Percentiles rank a stretch among this genome's conserved stretches.
These are phyloP conservation scores for Plemyria rubiginata DNA, from an alignment of 2,888 invertebrate genomes.

Conservation along the genomic window DNA sequence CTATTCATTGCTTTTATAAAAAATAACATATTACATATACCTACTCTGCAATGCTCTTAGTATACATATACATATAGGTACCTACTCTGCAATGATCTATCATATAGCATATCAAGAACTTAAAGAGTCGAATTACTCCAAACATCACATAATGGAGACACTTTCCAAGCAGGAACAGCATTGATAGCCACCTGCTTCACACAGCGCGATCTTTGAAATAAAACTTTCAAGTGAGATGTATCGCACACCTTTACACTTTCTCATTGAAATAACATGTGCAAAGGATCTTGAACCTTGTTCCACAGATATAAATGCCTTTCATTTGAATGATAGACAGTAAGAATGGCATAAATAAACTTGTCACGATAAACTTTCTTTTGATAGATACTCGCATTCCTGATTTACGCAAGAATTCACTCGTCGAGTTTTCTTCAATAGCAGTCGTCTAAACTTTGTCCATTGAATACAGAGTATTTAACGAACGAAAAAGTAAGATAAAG, in stretches of 20 bases:
- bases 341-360: constrained; percentile 44
- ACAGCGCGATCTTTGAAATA: constrained; percentile 57
- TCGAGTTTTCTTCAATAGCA: constrained; percentile 64
- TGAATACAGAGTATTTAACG: constrained; percentile 45
- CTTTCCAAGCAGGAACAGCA: constrained; percentile 43
- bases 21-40: no score
- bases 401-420: constrained; percentile 66
- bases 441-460: constrained; percentile 62
- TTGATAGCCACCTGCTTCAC: constrained; percentile 50
- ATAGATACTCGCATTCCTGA: constrained; percentile 60
- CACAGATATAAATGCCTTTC: constrained; percentile 42
- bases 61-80: no score
- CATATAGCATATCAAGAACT: background rate
- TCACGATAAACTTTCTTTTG: constrained; percentile 55
- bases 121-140: constrained; percentile 22
- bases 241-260: constrained; percentile 47
- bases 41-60: no score
- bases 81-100: no score
- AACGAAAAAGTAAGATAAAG: constrained; percentile 27
- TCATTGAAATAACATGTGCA: constrained; percentile 29
- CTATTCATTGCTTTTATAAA: no score
- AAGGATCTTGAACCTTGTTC: constrained; percentile 50
- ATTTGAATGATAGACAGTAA: constrained; percentile 26
- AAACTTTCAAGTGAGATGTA: constrained; percentile 65
- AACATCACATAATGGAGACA: constrained; percentile 47